Base-by-base conservation (phyloP, 92 coral and sea anemone genomes). In the Epizoanthus stellaris region DNA sequence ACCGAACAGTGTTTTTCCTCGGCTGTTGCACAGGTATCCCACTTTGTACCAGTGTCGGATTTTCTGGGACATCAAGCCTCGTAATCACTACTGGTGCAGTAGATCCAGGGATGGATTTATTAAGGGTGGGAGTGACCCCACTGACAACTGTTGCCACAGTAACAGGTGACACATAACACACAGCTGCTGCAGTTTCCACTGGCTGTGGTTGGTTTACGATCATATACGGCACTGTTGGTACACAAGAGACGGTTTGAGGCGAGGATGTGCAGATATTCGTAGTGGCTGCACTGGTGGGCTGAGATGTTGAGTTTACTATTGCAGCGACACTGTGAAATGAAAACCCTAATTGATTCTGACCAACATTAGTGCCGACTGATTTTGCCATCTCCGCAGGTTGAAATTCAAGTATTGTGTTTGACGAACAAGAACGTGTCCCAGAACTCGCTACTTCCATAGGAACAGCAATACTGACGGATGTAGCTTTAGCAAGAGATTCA, bases 301-400 rank as follows among this genome's bases (percentile, higher is more conserved):
- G 71, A 9, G 66, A 43, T n/a, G 38, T 64, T 1, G 83, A 79
- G 47, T 79, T 79, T 62, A 79, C 83, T 38, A 79, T 43, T 45
- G 83, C 49, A 5, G 83, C 83, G 10, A 79, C 83, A 79, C 83
- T 79, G 59, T 79, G 83, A 79, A 79, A 79, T 45, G 83, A 79
- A 64, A 79, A 79, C 16, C 83, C 83, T 42, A 79, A 14, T 20
- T 79, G 83, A 47, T 36, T 62, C 58, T 79, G 83, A 3, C 30
- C 66, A n/a, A 70, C 64, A 64, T 11, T 45, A 14, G 14, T 11
- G 47, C 19, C 60, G 34, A 21, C 83, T 79, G 83, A 10, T 57
- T 63, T 79, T 62, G 19, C 39, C 2, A 5, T 58, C 43, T 23
- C 83, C 3, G 34, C 58, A 21, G 34, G 43, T 21, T 79, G 72